These are phyloP conservation scores for Brotogeris chrysoptera DNA, from an alignment of 2,797 vertebrate species.

Conservation along the genomic window DNA sequence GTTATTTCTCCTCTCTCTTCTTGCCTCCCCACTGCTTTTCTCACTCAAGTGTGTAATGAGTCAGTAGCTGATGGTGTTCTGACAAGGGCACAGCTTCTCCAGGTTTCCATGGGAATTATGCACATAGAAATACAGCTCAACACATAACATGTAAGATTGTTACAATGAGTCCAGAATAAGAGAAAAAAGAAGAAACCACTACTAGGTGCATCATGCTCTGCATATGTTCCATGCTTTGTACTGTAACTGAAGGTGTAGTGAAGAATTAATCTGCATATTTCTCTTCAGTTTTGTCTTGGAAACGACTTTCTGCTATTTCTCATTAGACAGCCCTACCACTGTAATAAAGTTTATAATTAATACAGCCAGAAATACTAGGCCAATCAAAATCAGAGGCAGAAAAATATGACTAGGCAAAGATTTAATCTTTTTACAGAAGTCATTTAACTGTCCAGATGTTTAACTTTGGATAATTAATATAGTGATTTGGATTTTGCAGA, in stretches of 20 bases:
- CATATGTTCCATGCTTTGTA: not conserved
- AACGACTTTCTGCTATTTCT: not conserved
- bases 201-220: not conserved
- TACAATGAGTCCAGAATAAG: not conserved
- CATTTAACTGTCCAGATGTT: not conserved
- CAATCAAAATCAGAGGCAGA: not conserved
- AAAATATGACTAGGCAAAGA: not conserved
- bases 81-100: not conserved
- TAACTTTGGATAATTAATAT: not conserved
- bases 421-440: not conserved
- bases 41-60: not conserved
- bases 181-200: not conserved
- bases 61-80: not conserved
- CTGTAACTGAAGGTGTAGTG: not conserved
- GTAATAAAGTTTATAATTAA: not conserved
- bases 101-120: not conserved
- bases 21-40: not conserved
- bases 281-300: not conserved
- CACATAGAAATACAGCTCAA: not conserved
- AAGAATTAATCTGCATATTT: not conserved
- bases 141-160: not conserved
- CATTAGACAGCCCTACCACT: not conserved
- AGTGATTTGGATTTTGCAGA: not conserved
- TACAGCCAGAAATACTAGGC: not conserved
- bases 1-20: not conserved